Conservation (phyloP, 1,140 invertebrate species). For the Tetramorium parvispinum region DNA sequence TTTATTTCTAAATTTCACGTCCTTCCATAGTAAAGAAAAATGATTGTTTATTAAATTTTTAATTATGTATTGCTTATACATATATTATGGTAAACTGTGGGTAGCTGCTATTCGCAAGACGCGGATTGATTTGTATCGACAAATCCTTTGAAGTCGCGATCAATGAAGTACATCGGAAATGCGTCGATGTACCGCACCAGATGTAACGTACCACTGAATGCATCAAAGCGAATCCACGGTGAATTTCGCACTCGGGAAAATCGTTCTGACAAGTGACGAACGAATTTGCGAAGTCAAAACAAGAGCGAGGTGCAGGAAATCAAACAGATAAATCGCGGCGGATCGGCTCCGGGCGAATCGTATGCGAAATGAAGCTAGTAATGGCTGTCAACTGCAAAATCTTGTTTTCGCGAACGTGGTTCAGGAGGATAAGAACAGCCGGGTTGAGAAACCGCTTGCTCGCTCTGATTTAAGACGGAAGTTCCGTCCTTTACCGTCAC, state of each 20-base stretch:
- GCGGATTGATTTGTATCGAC: not conserved
- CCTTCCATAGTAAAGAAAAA: not conserved
- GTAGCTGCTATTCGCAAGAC: not conserved
- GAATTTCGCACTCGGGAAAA: slow-evolving; percentile 53
- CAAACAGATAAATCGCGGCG: slow-evolving; percentile 52
- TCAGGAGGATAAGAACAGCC: slow-evolving; percentile 44
- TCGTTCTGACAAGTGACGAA: slow-evolving; percentile 48
- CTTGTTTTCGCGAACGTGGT: slow-evolving; percentile 55
- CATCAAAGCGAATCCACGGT: slow-evolving; percentile 36
- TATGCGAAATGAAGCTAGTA: slow-evolving; percentile 58
- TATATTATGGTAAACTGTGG: not conserved
- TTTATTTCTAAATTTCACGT: not conserved
- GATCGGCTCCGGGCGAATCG: slow-evolving; percentile 35
- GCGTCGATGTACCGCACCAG: not conserved
- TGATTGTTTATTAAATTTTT: not conserved
- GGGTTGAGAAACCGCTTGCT: slow-evolving; percentile 43
- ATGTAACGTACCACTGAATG: slow-evolving; percentile 2
- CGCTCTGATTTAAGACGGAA: slow-evolving; percentile 56
- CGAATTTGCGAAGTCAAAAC: slow-evolving; percentile 46
- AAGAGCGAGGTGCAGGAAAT: slow-evolving; percentile 38
- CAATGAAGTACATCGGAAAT: slow-evolving; percentile 27
- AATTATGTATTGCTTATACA: not conserved
- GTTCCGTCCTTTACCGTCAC: slow-evolving; percentile 51
- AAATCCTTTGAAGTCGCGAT: slow-evolving; percentile 37
- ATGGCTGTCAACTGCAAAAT: slow-evolving; percentile 60